Conservation (phyloP, 2,888 invertebrate species). For the Pyrrhia umbra region DNA sequence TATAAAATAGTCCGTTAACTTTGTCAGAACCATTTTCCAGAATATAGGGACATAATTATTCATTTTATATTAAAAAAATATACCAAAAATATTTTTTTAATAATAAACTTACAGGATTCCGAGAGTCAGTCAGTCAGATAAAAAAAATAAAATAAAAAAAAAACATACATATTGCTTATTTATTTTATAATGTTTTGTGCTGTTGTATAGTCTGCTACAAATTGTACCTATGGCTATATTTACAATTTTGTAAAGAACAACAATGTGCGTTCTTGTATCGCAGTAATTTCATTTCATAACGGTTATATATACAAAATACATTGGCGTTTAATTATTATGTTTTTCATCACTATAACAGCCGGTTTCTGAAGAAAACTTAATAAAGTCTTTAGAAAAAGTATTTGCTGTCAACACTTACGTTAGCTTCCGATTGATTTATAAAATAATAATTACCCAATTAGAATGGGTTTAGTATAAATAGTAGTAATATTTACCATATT, state of each 20-base stretch:
- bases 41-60: too few relatives aligned
- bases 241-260: conserved; percentile 17
- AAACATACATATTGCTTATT: conserved; percentile 34
- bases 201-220: conserved; percentile 14
- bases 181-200: conserved; percentile 20
- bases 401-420: neutral
- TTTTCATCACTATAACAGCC: conserved; percentile 2
- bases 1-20: too few relatives aligned
- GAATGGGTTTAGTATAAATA: too few relatives aligned
- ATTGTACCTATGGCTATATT: conserved; percentile 36
- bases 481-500: too few relatives aligned
- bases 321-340: conserved; percentile 12
- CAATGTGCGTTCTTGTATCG: neutral
- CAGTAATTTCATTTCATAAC: neutral
- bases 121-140: conserved; percentile 13
- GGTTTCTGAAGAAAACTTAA: neutral
- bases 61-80: too few relatives aligned
- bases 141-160: conserved; percentile 32
- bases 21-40: too few relatives aligned
- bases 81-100: too few relatives aligned
- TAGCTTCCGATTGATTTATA: too few relatives aligned
- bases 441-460: too few relatives aligned
- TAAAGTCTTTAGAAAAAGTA: neutral
- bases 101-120: too few relatives aligned
- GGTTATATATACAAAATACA: conserved; percentile 19